Percentiles rank a stretch among this genome's conserved stretches.
phyloP scores from a whole-genome alignment of 2,113 vertebrate species.

The Takifugu flavidus region DNA sequence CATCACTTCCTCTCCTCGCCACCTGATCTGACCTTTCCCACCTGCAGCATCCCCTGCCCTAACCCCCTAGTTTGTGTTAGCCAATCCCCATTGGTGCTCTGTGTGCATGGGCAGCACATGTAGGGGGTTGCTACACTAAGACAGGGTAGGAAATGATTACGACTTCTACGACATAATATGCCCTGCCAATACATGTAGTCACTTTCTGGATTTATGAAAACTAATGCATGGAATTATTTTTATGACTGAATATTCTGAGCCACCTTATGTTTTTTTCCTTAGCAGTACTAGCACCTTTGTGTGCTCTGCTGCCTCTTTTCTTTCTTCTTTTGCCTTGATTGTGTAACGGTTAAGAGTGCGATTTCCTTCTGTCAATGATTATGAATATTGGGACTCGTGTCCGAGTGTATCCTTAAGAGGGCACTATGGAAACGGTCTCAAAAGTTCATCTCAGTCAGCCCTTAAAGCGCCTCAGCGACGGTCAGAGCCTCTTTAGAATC shows the following conservation, averaged over 20 bases:
- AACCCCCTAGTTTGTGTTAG: constrained; percentile 60
- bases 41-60: constrained; percentile 50
- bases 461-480: constrained; percentile 67
- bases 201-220: constrained; percentile 59
- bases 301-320: constrained; percentile 56
- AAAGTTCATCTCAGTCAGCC: constrained; percentile 64
- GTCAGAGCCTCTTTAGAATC: constrained; percentile 44
- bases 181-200: constrained; percentile 63
- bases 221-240: constrained; percentile 70
- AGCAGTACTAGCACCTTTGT: constrained; percentile 55
- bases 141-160: constrained; percentile 51
- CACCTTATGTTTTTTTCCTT: constrained; percentile 62
- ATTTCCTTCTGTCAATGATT: constrained; percentile 24
- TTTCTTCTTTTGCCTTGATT: constrained; percentile 64
- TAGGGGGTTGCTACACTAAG: constrained; percentile 59
- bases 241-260: constrained; percentile 71
- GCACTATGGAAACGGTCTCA: constrained; percentile 64
- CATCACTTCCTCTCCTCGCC: constrained; percentile 12
- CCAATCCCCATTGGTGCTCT: constrained; percentile 73
- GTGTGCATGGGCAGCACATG: constrained; percentile 73
- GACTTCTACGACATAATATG: constrained; percentile 38
- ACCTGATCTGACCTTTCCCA: constrained; percentile 26
- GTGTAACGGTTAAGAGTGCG: constrained; percentile 64
- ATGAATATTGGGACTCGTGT: constrained; percentile 67
- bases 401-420: constrained; percentile 64